Percentiles rank a stretch among this genome's conserved stretches.
These are phyloP conservation scores for Austrolebias charrua DNA, from an alignment of 2,797 vertebrate genomes.

Conservation along the genomic window DNA sequence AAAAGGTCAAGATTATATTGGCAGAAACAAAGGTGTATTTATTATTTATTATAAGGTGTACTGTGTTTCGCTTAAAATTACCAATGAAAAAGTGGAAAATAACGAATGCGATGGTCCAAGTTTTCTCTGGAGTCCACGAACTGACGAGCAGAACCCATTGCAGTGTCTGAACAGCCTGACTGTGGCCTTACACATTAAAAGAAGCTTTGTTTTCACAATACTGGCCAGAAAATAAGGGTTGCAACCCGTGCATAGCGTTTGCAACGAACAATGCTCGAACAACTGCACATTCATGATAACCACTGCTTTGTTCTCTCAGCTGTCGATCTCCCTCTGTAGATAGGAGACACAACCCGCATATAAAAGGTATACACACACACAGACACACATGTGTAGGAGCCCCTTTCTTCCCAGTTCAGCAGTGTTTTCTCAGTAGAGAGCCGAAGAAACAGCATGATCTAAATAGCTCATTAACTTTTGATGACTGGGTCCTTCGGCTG, in stretches of 20 bases:
- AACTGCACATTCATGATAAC: constrained; percentile 61
- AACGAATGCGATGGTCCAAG: background rate
- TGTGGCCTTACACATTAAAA: constrained; percentile 8
- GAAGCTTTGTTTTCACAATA: constrained; percentile 42
- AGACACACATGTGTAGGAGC: constrained; percentile 11
- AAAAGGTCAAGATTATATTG: too few relatives aligned
- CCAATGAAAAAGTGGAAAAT: background rate
- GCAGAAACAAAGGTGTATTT: too few relatives aligned
- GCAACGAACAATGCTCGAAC: constrained; percentile 41
- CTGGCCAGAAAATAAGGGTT: constrained; percentile 36
- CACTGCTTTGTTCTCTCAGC: constrained; percentile 55
- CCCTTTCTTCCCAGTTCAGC: constrained; percentile 42
- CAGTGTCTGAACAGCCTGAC: constrained; percentile 7
- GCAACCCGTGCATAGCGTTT: constrained; percentile 47
- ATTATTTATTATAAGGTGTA: too few relatives aligned
- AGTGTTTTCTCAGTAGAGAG: constrained; percentile 63
- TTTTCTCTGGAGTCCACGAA: background rate
- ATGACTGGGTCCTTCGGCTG: constrained; percentile 76
- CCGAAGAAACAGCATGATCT: constrained; percentile 73
- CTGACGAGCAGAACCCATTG: constrained; percentile 1
- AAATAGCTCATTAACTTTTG: constrained; percentile 82
- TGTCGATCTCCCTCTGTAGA: constrained; percentile 49
- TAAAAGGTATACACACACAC: constrained; percentile 24
- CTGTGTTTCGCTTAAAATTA: background rate
- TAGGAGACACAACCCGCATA: constrained; percentile 48